Percentiles rank a stretch among this genome's conserved stretches.
These are phyloP conservation scores for Telmatherina bonti DNA, from an alignment of 2,797 vertebrate genomes.

Conservation along the genomic window DNA sequence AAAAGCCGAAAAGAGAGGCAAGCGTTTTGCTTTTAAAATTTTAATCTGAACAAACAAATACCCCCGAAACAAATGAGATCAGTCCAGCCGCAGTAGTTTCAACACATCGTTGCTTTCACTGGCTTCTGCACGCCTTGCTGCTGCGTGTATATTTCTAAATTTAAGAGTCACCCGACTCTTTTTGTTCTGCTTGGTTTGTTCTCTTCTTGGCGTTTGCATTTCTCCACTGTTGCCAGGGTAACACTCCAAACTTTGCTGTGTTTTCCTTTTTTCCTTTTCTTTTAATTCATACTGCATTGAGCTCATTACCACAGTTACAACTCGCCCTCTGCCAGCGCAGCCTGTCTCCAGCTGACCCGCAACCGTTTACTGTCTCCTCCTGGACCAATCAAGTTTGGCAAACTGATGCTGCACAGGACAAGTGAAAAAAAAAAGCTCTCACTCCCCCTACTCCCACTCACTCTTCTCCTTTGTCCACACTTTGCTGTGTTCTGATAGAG, in stretches of 20 bases:
- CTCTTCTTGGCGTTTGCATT: constrained; percentile 51
- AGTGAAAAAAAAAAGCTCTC: neutral
- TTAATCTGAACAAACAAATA: constrained; percentile 13
- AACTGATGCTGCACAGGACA: constrained; percentile 5
- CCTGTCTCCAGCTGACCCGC: constrained; percentile 67
- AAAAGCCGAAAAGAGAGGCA: neutral
- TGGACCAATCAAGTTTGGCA: constrained; percentile 66
- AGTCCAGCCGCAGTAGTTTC: constrained; percentile 19
- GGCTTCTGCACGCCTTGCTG: constrained; percentile 20
- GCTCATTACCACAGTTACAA: constrained; percentile 73
- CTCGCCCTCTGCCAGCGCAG: constrained; percentile 53
- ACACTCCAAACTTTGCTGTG: constrained; percentile 57
- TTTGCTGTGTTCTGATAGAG: constrained; percentile 50
- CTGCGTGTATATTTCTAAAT: constrained; percentile 51
- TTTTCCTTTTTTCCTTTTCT: constrained; percentile 17
- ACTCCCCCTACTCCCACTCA: neutral
- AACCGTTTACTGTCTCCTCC: constrained; percentile 71
- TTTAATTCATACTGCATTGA: constrained; percentile 59
- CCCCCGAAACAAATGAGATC: constrained; percentile 5
- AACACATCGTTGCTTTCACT: constrained; percentile 26
- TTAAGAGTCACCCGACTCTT: constrained; percentile 67
- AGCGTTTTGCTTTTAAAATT: constrained; percentile 11
- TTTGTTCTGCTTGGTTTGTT: constrained; percentile 59
- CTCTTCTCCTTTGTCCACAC: constrained; percentile 38
- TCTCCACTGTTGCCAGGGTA: constrained; percentile 49